Evolutionary conservation across 2,113 vertebrate species (phyloP).

Genomic region (Caranx melampygus): DNA sequence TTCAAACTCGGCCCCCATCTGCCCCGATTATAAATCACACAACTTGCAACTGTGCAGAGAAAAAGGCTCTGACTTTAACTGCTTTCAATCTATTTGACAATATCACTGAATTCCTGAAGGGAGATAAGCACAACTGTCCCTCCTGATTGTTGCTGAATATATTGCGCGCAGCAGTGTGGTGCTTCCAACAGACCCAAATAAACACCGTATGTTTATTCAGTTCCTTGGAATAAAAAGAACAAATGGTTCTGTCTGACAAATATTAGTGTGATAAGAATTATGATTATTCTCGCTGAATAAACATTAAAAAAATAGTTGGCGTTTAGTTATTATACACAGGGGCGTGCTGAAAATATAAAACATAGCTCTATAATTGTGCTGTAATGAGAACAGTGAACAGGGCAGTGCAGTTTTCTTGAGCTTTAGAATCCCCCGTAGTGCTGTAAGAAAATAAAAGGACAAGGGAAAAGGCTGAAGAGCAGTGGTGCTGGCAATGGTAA

Average conservation of each 20-base stretch:
- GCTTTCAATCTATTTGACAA: background rate
- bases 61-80: background rate
- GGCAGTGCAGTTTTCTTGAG: background rate
- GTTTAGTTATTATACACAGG: background rate
- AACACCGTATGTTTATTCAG: background rate
- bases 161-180: background rate
- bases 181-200: background rate
- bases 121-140: background rate
- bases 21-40: conserved; percentile 1
- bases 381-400: background rate
- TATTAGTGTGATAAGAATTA: too few species aligned
- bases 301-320: background rate
- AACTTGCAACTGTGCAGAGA: background rate
- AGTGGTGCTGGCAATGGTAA: conserved; percentile 57
- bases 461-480: conserved; percentile 12
- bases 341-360: background rate
- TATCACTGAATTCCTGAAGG: background rate
- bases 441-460: conserved; percentile 46
- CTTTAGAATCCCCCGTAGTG: conserved; percentile 21
- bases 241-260: background rate
- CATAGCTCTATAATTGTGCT: background rate
- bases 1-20: background rate
- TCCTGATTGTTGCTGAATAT: background rate
- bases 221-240: background rate
- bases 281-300: background rate